These are phyloP conservation scores for Crocuta crocuta DNA, from an alignment of 2,113 vertebrate genomes.

Conservation along the genomic window DNA sequence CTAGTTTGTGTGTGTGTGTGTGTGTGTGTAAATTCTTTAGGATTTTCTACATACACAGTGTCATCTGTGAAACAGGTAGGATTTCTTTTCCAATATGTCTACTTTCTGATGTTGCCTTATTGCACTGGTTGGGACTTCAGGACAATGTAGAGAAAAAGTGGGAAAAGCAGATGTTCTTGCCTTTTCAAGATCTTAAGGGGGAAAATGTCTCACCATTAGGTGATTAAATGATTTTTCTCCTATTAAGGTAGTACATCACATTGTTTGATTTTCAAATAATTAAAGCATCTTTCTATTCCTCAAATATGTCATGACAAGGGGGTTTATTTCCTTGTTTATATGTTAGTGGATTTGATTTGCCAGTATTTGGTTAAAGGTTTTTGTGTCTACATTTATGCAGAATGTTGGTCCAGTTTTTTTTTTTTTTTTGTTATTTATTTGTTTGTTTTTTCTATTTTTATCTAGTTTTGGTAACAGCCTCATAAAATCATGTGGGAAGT, in stretches of 20 bases:
- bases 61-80: background rate
- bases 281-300: background rate
- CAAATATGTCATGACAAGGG: background rate
- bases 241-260: background rate
- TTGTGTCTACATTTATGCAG: background rate
- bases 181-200: background rate
- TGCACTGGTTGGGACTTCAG: background rate
- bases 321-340: background rate
- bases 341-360: background rate
- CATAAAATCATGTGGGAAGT: background rate
- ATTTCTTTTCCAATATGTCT: background rate
- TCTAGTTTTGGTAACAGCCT: background rate
- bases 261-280: background rate
- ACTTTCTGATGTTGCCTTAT: background rate
- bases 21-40: background rate
- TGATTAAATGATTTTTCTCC: background rate
- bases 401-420: background rate
- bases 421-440: background rate
- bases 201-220: background rate
- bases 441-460: background rate
- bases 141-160: background rate
- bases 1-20: background rate
- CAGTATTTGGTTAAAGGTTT: background rate
- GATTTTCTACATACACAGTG: background rate
- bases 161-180: fast-evolving